phyloP scores from a whole-genome alignment of 2,888 invertebrate species.

The Chromoteleia sp. region DNA sequence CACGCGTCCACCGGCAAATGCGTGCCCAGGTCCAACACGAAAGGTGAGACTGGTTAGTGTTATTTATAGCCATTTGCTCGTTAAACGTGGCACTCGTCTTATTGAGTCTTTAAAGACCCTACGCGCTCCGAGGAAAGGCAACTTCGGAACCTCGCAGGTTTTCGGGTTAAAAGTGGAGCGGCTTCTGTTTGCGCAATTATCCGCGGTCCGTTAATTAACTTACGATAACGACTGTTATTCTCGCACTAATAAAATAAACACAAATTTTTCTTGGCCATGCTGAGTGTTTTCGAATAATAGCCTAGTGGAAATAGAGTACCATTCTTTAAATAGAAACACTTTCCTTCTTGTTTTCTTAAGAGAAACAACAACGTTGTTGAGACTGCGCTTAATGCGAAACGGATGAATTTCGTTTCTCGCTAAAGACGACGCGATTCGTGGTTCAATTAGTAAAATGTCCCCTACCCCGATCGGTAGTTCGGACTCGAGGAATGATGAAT shows the following conservation, averaged over 20 bases:
- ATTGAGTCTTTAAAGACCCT: conserved; percentile 14
- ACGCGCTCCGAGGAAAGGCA: too few species aligned
- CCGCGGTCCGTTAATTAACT: conserved; percentile 10
- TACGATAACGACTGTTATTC: conserved; percentile 21
- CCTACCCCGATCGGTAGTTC: background rate
- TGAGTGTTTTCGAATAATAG: conserved; percentile 55
- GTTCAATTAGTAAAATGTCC: conserved; percentile 26
- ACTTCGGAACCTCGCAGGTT: background rate
- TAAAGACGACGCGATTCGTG: background rate
- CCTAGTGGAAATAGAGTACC: conserved; percentile 51
- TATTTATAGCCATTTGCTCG: conserved; percentile 50
- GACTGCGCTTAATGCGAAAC: conserved; percentile 58
- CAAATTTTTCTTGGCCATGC: conserved; percentile 35
- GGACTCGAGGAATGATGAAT: background rate
- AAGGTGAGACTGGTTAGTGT: conserved; percentile 71
- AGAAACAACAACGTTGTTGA: conserved; percentile 47
- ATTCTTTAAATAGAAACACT: conserved; percentile 60
- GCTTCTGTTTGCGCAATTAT: background rate
- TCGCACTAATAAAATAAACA: conserved; percentile 14
- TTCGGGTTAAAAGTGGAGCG: background rate
- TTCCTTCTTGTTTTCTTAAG: conserved; percentile 55
- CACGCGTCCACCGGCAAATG: conserved; percentile 70
- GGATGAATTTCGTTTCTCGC: conserved; percentile 38
- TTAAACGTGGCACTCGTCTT: conserved; percentile 3
- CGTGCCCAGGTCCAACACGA: conserved; percentile 71